Base-by-base conservation (phyloP, 2,797 vertebrate species). In the Novumbra hubbsi region DNA sequence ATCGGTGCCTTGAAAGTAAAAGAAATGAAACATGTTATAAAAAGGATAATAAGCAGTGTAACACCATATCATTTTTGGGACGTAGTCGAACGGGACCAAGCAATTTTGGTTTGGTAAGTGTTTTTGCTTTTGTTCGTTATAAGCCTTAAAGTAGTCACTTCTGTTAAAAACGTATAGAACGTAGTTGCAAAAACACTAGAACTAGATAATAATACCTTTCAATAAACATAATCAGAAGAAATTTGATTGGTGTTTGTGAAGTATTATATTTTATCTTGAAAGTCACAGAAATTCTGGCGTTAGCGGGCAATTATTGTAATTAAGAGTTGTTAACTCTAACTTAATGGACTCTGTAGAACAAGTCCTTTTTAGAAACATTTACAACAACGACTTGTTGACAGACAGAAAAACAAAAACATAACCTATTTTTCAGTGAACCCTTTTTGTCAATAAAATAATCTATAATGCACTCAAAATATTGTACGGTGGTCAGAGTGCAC, bases 401-500 rank as follows among this genome's bases (percentile, higher is more conserved):
- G 52, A 7, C 19, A 65, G 30, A 28, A 65, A 30, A 30, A 64
- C 63, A 30, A 7, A 34, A 64, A 65, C 30, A 30, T 65, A 32
- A 19, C 63, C 15, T 19, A 34, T 65, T 65, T 65, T 30, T 65
- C 16, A 30, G 63, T 34, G 28, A 65, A 65, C 68, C 21, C 16
- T 28, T 16, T 14, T 68, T 30, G 68, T 30, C 68, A 69, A 21
- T 69, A 69, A 68, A 48, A 69, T 50, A 69, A 50, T 32, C 68
- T 30, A 69, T 50, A 28, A 48, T 50, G 15, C 24, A 50, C 41
- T 28, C 0, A 48, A 52, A 49, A 68, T 49, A 27, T 21, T 28
- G 27, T 84, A 89, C 86, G 86, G 83, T 85, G 84, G 52, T 86
- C 87, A 88, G 84, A 85, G 86, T 80, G 87, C 84, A 81, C 45